A percentile compares a stretch with the other conserved stretches of the same genome.
Conservation (phyloP, 2,113 vertebrate genomes). For the Stomatorhinus ivindoensis region DNA sequence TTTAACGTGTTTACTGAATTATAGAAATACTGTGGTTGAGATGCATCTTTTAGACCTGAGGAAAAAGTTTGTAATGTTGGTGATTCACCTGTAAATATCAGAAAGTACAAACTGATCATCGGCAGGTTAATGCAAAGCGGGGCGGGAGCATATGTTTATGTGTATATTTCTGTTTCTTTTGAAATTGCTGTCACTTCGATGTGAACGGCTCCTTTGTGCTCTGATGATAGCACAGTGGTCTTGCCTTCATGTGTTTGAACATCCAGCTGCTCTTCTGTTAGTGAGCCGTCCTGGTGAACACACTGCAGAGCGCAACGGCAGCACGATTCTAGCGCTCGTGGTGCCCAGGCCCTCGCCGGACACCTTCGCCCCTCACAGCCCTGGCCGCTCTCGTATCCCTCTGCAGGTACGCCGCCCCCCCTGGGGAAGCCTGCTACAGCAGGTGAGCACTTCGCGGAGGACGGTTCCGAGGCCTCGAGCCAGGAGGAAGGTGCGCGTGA, state of each 20-base stretch:
- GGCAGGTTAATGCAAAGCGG: background rate
- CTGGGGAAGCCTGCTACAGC: slow-evolving; percentile 49
- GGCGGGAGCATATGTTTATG: background rate
- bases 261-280: background rate
- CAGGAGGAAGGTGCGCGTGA: slow-evolving; percentile 77
- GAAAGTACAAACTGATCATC: background rate
- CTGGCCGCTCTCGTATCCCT: background rate
- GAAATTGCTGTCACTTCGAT: background rate
- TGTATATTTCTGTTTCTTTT: background rate
- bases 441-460: slow-evolving; percentile 59
- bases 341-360: background rate
- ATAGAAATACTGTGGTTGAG: background rate
- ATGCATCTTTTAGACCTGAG: background rate
- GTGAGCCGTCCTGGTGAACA: background rate
- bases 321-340: background rate
- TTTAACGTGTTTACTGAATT: background rate
- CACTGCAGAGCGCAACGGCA: background rate
- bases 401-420: background rate
- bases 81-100: no score
- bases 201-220: background rate
- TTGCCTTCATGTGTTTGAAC: background rate
- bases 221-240: background rate
- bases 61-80: background rate
- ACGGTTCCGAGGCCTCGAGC: slow-evolving; percentile 88
- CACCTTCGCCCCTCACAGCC: background rate